Evolutionary conservation across 2,113 vertebrate genomes (phyloP).

Genomic region (Embiotoca jacksoni): DNA sequence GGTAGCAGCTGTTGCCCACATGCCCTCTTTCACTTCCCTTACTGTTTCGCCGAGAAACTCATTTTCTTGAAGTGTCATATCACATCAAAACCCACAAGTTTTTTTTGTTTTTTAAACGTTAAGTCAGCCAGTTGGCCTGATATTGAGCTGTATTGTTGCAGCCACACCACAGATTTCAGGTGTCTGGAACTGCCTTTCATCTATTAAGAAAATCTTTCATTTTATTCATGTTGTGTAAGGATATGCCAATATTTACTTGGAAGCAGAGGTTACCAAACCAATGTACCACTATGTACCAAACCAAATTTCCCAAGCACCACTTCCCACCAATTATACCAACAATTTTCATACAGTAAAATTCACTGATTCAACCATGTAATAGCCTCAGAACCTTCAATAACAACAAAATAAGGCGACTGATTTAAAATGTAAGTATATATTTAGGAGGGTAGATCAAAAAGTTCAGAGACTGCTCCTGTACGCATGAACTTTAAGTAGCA

Average conservation of each 20-base stretch:
- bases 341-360: no score
- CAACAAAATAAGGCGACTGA: no score
- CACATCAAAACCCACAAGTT: not conserved
- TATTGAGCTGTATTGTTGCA: slow-evolving; percentile 31
- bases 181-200: not conserved
- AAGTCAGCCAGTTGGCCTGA: slow-evolving; percentile 28
- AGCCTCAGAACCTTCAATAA: no score
- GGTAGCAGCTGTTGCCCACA: slow-evolving; percentile 16
- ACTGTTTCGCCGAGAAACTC: slow-evolving; percentile 1
- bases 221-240: slow-evolving; percentile 10
- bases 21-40: slow-evolving; percentile 3
- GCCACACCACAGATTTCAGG: slow-evolving; percentile 8
- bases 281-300: no score
- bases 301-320: no score
- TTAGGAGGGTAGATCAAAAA: no score
- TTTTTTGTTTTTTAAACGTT: slow-evolving; percentile 25
- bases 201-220: slow-evolving; percentile 19
- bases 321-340: no score
- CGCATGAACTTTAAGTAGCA: no score
- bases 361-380: no score
- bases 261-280: no score
- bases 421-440: no score
- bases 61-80: slow-evolving; percentile 9
- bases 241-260: slow-evolving; percentile 33
- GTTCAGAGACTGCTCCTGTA: no score